Base-by-base conservation (phyloP, 2,888 invertebrate genomes). In the Myopa tessellatipennis region DNA sequence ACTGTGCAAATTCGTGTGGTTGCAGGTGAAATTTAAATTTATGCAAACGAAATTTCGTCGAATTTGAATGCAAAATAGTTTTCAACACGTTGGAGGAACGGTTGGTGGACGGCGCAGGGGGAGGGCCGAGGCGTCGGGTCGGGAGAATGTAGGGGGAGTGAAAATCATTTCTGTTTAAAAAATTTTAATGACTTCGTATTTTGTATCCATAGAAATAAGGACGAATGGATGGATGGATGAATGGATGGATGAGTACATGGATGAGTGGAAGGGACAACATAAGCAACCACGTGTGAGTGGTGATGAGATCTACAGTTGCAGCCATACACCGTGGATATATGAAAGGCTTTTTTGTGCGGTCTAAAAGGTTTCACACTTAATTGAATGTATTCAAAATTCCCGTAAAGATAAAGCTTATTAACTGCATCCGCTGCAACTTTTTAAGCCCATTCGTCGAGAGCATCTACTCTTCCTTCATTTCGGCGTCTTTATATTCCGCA, bases 41-140 rank as follows among this genome's bases (percentile, higher is more conserved):
- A 77, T 79, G 77, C 71, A 71, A 55, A 70, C 45, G 71, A 71
- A 76, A 74, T 76, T 58, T 65, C 72, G 72, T 75, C 74, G 71
- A 71, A 67, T 77, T 76, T 71, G 65, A 74, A 70, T 58, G 65
- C 36, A 70, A 76, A 70, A 26, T 63, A 74, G 58, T 69, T 63
- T 34, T 63, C 26, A 45, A 26, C 34, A 50, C 40, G 45, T 34
- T 38, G 8, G 55, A 26, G 34, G n/a, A 1, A 38, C 3, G 63
- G 38, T 5, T 4, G 70, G 36, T 12, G 10, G 3, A 34, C 3
- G 10, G 38, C 34, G 14, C 4, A 36, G 7, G 34, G 38, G 65
- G 14, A 34, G 61, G 26, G 61, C 2, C 26, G 10, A 2, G 6
- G 45, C 45, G 10, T 8, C 45, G 6, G 10, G 45, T 8, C 45